Evolutionary conservation across 2,113 vertebrate genomes (phyloP).

Genomic region (Apus apus): DNA sequence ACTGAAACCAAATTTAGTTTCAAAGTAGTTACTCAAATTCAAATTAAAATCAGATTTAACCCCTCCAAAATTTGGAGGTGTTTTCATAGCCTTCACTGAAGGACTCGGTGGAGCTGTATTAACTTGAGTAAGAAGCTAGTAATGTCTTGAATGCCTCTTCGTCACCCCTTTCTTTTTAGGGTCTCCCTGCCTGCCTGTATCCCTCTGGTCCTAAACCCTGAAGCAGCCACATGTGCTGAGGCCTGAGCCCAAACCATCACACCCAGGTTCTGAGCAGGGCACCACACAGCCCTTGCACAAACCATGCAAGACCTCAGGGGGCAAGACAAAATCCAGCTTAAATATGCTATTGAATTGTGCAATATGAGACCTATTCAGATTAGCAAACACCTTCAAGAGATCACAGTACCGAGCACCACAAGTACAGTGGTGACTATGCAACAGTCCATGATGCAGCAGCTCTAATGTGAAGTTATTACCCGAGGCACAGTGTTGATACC

Average conservation of each 20-base stretch:
- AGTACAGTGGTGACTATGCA: slow-evolving; percentile 8
- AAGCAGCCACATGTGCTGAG: not conserved
- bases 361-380: not conserved
- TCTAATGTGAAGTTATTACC: slow-evolving; percentile 59
- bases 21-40: not conserved
- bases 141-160: not conserved
- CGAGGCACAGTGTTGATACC: slow-evolving; percentile 49
- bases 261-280: not conserved
- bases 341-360: not conserved
- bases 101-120: not conserved
- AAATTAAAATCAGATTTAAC: not conserved
- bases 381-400: not conserved
- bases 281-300: not conserved
- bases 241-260: not conserved
- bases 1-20: not conserved
- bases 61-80: not conserved
- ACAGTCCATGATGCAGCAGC: slow-evolving; percentile 19
- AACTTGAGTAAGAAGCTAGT: not conserved
- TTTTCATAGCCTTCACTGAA: not conserved
- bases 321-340: not conserved
- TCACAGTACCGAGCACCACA: not conserved
- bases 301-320: not conserved
- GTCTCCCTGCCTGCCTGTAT: not conserved
- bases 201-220: not conserved
- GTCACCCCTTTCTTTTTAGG: not conserved